Evolutionary conservation across 2,797 vertebrate genomes (phyloP).

Genomic region (Chrosomus eos): DNA sequence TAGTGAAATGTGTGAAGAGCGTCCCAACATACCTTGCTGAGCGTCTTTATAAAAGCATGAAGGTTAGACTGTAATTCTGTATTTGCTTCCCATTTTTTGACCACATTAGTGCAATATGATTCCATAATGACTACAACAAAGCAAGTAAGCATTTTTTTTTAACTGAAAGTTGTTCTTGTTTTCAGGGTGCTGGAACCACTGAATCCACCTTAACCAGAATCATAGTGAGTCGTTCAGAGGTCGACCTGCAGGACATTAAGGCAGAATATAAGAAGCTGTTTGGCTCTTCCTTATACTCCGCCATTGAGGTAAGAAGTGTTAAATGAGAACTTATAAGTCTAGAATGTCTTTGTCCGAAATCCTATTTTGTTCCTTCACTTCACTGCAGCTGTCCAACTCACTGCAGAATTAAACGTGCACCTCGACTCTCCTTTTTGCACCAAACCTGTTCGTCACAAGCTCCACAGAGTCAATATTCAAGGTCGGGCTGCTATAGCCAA

Average conservation of each 20-base stretch:
- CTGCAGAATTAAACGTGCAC: too few species aligned
- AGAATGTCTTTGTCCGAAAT: background rate
- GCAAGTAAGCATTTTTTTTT: background rate
- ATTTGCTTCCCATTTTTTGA: background rate
- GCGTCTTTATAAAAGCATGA: conserved; percentile 81
- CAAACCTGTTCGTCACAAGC: too few species aligned
- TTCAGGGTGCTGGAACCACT: conserved; percentile 85
- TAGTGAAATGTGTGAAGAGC: conserved; percentile 84
- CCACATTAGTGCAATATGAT: background rate
- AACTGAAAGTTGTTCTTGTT: background rate
- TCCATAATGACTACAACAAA: background rate
- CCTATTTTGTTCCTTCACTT: background rate
- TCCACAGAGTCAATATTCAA: too few species aligned
- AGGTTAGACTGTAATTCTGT: conserved; percentile 72
- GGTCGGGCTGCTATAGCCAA: too few species aligned
- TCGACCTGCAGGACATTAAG: conserved; percentile 87
- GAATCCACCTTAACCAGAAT: conserved; percentile 84
- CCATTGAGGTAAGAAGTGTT: conserved; percentile 77
- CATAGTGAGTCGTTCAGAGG: conserved; percentile 85
- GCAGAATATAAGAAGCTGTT: conserved; percentile 85
- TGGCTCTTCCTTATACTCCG: conserved; percentile 79
- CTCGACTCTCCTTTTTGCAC: too few species aligned
- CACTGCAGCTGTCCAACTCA: background rate
- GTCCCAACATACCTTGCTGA: conserved; percentile 84
- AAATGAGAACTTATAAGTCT: background rate